A percentile compares a stretch with the other conserved stretches of the same genome.
These are phyloP conservation scores for Gobio occitaniae DNA, from an alignment of 2,797 vertebrate genomes.

Conservation along the genomic window DNA sequence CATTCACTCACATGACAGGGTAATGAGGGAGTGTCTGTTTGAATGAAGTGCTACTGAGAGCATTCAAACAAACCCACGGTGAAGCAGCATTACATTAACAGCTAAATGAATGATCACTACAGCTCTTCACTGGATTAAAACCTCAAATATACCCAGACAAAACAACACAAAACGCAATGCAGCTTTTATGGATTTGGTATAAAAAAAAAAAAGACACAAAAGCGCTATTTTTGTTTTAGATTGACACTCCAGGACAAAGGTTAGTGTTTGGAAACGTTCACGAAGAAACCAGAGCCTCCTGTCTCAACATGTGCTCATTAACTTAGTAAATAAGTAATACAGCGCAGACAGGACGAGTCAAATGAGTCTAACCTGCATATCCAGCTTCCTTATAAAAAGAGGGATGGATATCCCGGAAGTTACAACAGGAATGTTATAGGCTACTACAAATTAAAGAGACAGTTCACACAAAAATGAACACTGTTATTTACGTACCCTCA, in stretches of 20 bases:
- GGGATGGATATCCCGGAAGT: neutral
- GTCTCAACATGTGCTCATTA: slow-evolving; percentile 40
- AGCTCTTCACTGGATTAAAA: neutral
- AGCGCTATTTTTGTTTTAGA: neutral
- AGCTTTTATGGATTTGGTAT: neutral
- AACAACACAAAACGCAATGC: neutral
- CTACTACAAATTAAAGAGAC: neutral
- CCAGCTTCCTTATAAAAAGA: slow-evolving; percentile 16
- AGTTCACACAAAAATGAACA: neutral
- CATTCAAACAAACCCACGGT: slow-evolving; percentile 16
- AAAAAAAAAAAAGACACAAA: neutral
- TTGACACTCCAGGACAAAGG: slow-evolving; percentile 35
- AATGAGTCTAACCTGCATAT: slow-evolving; percentile 42
- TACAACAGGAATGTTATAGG: neutral
- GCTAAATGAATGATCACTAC: neutral
- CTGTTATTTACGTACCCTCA: too few relatives aligned
- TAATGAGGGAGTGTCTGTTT: slow-evolving; percentile 43
- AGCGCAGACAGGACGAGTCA: slow-evolving; percentile 15
- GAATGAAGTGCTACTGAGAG: neutral
- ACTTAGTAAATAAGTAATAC: slow-evolving; percentile 48
- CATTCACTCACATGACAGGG: slow-evolving; percentile 4
- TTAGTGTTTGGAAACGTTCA: slow-evolving; percentile 34
- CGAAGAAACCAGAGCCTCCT: slow-evolving; percentile 42
- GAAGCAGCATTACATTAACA: slow-evolving; percentile 2
- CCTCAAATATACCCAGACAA: neutral